Evolutionary conservation across 2,888 invertebrate genomes (phyloP).

Genomic region (Drosophila affinis): DNA sequence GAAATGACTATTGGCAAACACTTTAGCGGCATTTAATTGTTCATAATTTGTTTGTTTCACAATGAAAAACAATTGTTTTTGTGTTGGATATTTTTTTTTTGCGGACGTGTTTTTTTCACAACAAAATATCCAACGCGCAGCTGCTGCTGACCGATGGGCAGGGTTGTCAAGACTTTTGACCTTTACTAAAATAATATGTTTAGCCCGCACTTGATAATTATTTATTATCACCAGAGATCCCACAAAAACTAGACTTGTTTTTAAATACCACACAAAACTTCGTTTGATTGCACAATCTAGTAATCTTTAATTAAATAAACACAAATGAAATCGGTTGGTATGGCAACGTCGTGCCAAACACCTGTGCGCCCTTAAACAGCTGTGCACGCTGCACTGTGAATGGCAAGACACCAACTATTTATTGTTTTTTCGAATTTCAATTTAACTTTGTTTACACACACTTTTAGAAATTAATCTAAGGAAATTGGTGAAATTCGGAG

Average conservation of each 20-base stretch:
- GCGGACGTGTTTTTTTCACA: constrained; percentile 56
- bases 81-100: constrained; percentile 34
- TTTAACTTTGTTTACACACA: constrained; percentile 1
- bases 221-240: neutral
- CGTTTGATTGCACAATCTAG: constrained; percentile 7
- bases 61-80: constrained; percentile 55
- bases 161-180: constrained; percentile 51
- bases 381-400: constrained; percentile 50
- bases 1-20: constrained; percentile 29
- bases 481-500: constrained; percentile 80
- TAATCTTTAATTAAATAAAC: constrained; percentile 5
- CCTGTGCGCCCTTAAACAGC: constrained; percentile 46
- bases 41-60: constrained; percentile 51
- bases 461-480: constrained; percentile 82
- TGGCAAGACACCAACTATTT: constrained; percentile 49
- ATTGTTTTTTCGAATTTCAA: constrained; percentile 15
- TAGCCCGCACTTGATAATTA: constrained; percentile 3
- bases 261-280: neutral
- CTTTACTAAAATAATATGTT: neutral
- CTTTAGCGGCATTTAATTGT: constrained; percentile 33
- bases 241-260: neutral
- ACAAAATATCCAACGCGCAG: constrained; percentile 52
- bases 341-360: constrained; percentile 55
- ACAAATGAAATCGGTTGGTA: neutral
- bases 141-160: constrained; percentile 49